A percentile compares a stretch with the other conserved stretches of the same genome.
Evolutionary conservation across 2,888 invertebrate species (phyloP).

Genomic region (Heliconius ismenius): DNA sequence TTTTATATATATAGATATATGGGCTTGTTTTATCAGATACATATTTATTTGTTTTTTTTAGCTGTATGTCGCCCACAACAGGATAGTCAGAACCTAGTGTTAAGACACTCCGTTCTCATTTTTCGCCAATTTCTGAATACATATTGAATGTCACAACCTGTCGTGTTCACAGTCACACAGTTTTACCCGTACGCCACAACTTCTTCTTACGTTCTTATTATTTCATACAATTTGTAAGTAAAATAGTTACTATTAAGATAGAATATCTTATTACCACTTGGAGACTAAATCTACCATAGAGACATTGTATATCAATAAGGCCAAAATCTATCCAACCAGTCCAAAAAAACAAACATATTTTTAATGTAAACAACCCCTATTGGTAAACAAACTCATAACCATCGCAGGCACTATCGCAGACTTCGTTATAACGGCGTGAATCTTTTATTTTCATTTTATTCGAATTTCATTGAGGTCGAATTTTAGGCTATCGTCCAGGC

Average conservation of each 20-base stretch:
- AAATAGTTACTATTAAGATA: too few relatives aligned
- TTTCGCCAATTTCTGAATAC: too few relatives aligned
- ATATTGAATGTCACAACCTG: too few relatives aligned
- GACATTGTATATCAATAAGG: not conserved
- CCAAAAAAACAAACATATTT: not conserved
- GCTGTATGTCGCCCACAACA: not conserved
- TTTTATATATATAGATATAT: too few relatives aligned
- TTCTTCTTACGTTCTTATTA: too few relatives aligned
- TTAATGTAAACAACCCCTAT: not conserved
- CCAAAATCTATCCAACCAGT: not conserved
- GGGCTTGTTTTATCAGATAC: not conserved
- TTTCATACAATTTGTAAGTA: too few relatives aligned
- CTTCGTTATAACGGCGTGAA: too few relatives aligned
- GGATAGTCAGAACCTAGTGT: too few relatives aligned
- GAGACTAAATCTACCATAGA: not conserved
- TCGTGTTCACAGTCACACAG: too few relatives aligned
- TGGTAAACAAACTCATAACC: not conserved
- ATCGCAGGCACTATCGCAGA: not conserved
- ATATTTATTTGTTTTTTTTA: not conserved
- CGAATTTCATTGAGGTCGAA: not conserved
- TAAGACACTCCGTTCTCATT: too few relatives aligned
- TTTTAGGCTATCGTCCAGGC: not conserved
- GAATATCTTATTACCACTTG: too few relatives aligned
- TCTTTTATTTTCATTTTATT: not conserved
- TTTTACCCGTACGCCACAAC: too few relatives aligned